Evolutionary conservation across 2,797 vertebrate species (phyloP), one percentile per base, ranked within the genome.

Genomic region (Coranthus polyacanthus): DNA sequence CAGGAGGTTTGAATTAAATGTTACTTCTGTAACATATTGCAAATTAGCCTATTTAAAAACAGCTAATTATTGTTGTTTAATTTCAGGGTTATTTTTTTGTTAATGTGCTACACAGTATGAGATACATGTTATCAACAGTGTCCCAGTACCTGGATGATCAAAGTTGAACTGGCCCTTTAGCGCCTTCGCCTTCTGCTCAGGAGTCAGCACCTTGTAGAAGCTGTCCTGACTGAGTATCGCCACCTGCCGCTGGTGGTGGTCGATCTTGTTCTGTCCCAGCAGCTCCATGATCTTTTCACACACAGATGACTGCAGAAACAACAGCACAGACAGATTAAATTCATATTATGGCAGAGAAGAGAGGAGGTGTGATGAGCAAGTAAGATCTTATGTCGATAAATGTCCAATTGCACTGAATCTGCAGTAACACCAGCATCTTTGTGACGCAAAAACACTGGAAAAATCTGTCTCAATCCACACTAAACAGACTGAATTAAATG

Each of bases 131-230:
- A 59, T 4, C 7, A 21, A 2, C 6, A 46, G 10, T 13, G 6
- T 41, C 41, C 12, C 20, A 38, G 44, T 87, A 99, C 98, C 97
- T 91, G 98, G 98, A 90, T 99, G 97, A 88, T 99, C 98, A 63
- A 99, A 99, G 92, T 99, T 99, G 93, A 96, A 99, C 72, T 99
- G 97, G 81, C 98, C 98, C 90, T 97, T 99, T 13, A 92, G 80
- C 0, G 96, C 97, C 86, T 97, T 98, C 84, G 94, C 94, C 86
- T 98, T 98, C 93, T 99, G 98, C 81, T 99, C 97, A 0, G 95
- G 90, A 9, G 96, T 99, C 66, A 99, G 94, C 78, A 95, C 96
- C 0, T 92, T 94, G 90, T 99, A 99, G 94, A 99, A 99, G 88
- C 97, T 98, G 89, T 99, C 98, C 80, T 99, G 98, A 88, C 97